Evolutionary conservation across 2,797 vertebrate species (phyloP).

Genomic region (Leptatherina wallacei): DNA sequence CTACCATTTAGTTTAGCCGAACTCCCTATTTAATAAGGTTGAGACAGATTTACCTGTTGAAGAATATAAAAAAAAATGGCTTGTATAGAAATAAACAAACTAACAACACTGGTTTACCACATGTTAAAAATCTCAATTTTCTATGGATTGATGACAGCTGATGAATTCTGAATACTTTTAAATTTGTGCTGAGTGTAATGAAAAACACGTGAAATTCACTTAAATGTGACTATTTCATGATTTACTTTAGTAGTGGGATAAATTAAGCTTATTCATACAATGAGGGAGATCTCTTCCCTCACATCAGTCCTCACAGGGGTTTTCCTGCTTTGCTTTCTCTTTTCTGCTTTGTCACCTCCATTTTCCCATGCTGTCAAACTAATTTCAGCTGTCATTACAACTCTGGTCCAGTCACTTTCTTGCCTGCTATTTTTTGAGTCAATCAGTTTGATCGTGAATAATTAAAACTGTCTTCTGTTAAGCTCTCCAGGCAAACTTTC

Average conservation of each 20-base stretch:
- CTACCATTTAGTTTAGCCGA: background rate
- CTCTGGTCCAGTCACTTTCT: background rate
- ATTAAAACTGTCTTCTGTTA: background rate
- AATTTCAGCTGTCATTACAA: background rate
- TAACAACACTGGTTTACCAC: background rate
- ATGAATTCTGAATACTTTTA: background rate
- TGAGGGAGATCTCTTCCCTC: background rate
- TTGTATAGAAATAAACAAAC: background rate
- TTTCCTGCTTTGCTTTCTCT: background rate
- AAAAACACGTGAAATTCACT: too few relatives aligned
- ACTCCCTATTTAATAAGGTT: background rate
- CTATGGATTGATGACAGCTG: background rate
- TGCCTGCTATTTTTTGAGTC: background rate
- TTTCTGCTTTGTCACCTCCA: too few relatives aligned
- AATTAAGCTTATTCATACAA: background rate
- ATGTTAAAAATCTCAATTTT: background rate
- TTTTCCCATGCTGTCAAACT: too few relatives aligned
- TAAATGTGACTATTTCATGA: too few relatives aligned
- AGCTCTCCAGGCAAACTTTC: too few relatives aligned
- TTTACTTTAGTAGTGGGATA: too few relatives aligned
- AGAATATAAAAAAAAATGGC: background rate
- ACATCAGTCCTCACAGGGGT: background rate
- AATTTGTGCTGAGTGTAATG: background rate
- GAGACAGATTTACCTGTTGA: background rate
- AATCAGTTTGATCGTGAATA: background rate